Base-by-base conservation (phyloP, 2,797 vertebrate species). In the Intellagama lesueurii region DNA sequence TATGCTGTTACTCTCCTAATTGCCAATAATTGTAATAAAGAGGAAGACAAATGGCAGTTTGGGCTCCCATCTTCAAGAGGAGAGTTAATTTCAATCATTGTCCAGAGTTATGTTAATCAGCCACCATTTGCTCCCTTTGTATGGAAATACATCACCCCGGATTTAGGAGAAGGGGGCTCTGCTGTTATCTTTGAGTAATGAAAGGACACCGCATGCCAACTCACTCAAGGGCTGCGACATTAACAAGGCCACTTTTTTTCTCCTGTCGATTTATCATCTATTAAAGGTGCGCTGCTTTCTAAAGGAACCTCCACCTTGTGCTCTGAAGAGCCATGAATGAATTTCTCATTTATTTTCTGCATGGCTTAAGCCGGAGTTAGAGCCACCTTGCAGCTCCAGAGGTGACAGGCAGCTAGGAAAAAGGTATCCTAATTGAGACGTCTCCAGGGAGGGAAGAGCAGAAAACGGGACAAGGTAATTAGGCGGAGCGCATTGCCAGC, bases 211-310 rank as follows among this genome's bases (percentile, higher is more conserved):
- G 81, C 84, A 40, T 91, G 95, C 94, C 94, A 92, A 91, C 94
- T 75, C 91, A 95, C 95, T 96, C 96, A 92, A 96, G 94, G 94
- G 94, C 94, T 91, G 91, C 92, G 91, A 93, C 95, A 97, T 97
- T 97, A 97, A 97, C 95, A 97, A 97, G 96, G 95, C 96, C 94
- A 89, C 94, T 96, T 19, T 96, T 95, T 95, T 28, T 96, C 60
- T 95, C 95, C 95, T 94, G 94, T 94, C 95, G 96, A 97, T 98
- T 97, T 97, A 97, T 97, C 97, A 97, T 97, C 97, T 97, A 97
- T 97, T 97, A 97, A 97, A 97, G 96, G 96, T 95, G 96, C 86
- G 87, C 95, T 93, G 94, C 95, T 96, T 96, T 96, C 96, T 96
- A 96, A 96, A 96, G 97, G 95, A 96, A 96, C 95, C 95, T 11